Conservation (phyloP, 2,888 invertebrate species). For the Diaperis boleti region DNA sequence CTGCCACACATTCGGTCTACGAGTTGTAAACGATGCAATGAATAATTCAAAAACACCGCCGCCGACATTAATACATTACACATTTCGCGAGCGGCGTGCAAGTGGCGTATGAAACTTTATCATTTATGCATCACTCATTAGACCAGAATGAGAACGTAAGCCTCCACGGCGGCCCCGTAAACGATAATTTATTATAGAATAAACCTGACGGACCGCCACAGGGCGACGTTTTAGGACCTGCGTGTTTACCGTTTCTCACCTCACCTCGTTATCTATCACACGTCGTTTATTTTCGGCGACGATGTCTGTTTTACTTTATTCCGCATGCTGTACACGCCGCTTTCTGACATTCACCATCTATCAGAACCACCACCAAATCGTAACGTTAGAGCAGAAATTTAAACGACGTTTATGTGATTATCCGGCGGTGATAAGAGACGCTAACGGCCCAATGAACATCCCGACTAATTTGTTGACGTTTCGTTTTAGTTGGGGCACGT, state of each 20-base stretch:
- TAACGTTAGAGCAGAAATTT: constrained; percentile 22
- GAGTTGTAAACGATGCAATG: constrained; percentile 41
- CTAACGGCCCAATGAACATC: constrained; percentile 32
- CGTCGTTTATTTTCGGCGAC: constrained; percentile 27
- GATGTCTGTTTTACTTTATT: constrained; percentile 36
- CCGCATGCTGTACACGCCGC: constrained; percentile 28
- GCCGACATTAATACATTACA: constrained; percentile 35
- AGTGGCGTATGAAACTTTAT: constrained; percentile 32
- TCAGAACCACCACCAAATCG: constrained; percentile 21
- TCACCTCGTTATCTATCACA: constrained; percentile 31
- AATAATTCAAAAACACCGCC: constrained; percentile 41
- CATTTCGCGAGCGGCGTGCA: constrained; percentile 19
- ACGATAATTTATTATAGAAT: constrained; percentile 37
- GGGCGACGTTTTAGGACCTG: constrained; percentile 12
- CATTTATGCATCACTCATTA: constrained; percentile 41
- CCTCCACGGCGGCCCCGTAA: constrained; percentile 12
- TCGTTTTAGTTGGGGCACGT: constrained; percentile 25
- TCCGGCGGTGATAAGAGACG: constrained; percentile 28
- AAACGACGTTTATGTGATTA: constrained; percentile 29
- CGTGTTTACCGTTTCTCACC: constrained; percentile 24
- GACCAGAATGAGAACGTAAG: constrained; percentile 32
- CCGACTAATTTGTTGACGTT: constrained; percentile 36
- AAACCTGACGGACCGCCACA: constrained; percentile 17
- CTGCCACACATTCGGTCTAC: constrained; percentile 25
- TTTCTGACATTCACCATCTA: constrained; percentile 34